Conservation (phyloP, 2,113 vertebrate genomes). For the Stegastes partitus region DNA sequence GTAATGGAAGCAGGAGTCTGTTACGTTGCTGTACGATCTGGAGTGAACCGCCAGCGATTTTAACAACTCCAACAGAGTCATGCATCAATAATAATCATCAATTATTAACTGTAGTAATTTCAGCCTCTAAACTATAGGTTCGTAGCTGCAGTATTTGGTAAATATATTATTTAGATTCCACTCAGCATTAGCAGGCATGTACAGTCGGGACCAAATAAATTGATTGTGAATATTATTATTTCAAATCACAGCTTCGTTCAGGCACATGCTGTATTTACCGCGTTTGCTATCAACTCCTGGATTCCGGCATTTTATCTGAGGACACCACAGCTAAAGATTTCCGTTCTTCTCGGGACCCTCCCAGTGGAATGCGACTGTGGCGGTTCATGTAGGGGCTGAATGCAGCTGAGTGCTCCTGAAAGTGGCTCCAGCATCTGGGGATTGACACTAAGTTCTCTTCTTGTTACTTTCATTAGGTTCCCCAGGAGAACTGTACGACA, state of each 20-base stretch:
- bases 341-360: not conserved
- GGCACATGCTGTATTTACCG: not conserved
- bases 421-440: constrained; percentile 19
- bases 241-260: not conserved
- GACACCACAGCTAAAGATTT: constrained; percentile 9
- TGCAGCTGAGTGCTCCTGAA: not conserved
- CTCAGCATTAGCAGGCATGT: no score
- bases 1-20: no score
- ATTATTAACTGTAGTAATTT: no score
- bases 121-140: no score
- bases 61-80: no score
- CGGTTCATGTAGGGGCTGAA: constrained; percentile 4
- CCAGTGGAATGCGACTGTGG: not conserved
- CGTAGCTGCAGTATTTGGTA: no score
- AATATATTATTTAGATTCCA: no score
- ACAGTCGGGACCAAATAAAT: no score
- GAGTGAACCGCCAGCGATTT: no score
- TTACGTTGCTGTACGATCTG: no score
- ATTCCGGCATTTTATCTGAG: constrained; percentile 10
- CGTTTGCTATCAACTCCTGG: not conserved
- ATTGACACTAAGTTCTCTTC: constrained; percentile 11
- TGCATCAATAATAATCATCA: no score
- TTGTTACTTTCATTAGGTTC: constrained; percentile 20
- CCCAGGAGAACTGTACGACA: not conserved
- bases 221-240: not conserved